phyloP scores from a whole-genome alignment of 2,797 vertebrate genomes.

The Sebastes flavidus region DNA sequence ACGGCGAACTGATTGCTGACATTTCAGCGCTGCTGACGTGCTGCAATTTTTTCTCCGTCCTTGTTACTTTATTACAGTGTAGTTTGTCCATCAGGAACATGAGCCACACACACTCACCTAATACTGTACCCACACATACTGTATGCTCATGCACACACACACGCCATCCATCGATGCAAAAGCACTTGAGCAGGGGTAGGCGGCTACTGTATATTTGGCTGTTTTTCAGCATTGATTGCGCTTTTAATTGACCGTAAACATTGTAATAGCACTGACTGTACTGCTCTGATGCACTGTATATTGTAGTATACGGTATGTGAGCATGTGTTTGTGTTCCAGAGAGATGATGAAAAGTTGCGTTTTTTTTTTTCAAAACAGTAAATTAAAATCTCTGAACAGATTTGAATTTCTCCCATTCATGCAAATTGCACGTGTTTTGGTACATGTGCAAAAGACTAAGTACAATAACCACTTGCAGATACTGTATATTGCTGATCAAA shows the following conservation, averaged over 20 bases:
- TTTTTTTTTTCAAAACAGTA: too few relatives aligned
- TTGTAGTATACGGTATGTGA: background rate
- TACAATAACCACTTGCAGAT: too few relatives aligned
- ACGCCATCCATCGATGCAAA: background rate
- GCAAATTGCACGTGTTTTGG: too few relatives aligned
- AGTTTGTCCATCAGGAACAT: background rate
- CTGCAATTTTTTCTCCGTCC: background rate
- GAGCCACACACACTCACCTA: background rate
- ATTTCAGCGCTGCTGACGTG: constrained; percentile 28
- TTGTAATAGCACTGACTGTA: too few relatives aligned
- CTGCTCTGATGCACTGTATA: background rate
- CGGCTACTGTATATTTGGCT: background rate
- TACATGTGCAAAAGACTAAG: too few relatives aligned
- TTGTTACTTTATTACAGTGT: constrained; percentile 5
- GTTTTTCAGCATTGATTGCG: constrained; percentile 15
- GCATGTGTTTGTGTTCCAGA: background rate
- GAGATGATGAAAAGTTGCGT: background rate
- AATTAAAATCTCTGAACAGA: too few relatives aligned
- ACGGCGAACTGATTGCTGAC: constrained; percentile 7
- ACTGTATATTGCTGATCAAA: too few relatives aligned
- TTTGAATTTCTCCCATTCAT: too few relatives aligned
- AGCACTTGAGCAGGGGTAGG: background rate
- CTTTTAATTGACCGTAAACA: constrained; percentile 36
- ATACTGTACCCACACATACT: background rate
- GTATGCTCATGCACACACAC: background rate